These are phyloP conservation scores for Chionodraco myersi DNA, from an alignment of 2,113 vertebrate species.

Conservation along the genomic window DNA sequence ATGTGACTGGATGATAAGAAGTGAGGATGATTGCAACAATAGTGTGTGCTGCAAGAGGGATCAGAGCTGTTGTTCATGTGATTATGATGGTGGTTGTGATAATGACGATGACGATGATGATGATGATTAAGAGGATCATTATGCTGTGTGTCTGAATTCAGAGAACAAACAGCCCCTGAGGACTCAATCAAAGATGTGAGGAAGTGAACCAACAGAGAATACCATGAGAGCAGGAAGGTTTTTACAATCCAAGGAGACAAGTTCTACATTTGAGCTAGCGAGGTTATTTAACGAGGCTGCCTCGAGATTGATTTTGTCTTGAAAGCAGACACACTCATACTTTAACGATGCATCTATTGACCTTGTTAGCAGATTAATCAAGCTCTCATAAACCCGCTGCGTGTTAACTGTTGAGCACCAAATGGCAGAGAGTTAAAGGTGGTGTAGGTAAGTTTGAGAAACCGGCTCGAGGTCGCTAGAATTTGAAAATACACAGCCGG, in stretches of 20 bases:
- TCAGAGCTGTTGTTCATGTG: conserved; percentile 12
- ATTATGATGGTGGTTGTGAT: neutral
- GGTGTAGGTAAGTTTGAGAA: too few species aligned
- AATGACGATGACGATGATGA: neutral
- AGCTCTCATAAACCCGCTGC: neutral
- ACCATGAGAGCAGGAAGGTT: conserved; percentile 3
- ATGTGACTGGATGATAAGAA: neutral
- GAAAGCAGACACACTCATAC: neutral
- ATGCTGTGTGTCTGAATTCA: conserved; percentile 19
- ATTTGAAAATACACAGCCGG: too few species aligned
- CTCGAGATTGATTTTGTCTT: conserved; percentile 28
- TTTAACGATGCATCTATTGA: neutral
- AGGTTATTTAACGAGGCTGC: conserved; percentile 51
- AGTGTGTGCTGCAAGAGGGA: neutral
- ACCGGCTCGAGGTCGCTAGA: too few species aligned
- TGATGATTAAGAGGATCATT: conserved; percentile 40
- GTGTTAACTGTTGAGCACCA: neutral
- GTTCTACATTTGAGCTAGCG: conserved; percentile 6
- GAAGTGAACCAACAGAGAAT: conserved; percentile 16
- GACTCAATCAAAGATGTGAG: conserved; percentile 23
- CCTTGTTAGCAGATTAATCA: neutral
- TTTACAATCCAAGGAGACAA: conserved; percentile 1
- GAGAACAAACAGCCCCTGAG: conserved; percentile 31
- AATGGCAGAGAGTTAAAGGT: neutral
- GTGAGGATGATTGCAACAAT: conserved; percentile 18